Evolutionary conservation across 2,797 vertebrate species (phyloP).

Genomic region (Falco cherrug): DNA sequence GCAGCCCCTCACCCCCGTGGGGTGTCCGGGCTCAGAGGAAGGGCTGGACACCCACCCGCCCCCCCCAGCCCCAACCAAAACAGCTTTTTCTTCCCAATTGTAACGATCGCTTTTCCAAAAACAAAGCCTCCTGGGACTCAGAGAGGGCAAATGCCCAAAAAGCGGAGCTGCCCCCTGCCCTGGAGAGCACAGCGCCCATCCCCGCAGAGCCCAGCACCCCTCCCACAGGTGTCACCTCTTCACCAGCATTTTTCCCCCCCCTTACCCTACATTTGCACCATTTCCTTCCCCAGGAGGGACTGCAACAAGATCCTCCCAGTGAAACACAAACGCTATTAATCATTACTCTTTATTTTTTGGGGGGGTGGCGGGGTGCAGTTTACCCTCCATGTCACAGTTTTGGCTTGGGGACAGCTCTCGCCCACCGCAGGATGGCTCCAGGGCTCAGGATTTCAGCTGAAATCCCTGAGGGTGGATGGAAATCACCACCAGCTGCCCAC

Average conservation of each 20-base stretch:
- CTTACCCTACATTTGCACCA: background rate
- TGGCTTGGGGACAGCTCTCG: background rate
- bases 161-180: background rate
- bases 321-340: background rate
- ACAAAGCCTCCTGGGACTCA: accelerated
- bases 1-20: accelerated
- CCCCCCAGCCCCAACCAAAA: accelerated
- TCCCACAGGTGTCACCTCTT: background rate
- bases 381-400: background rate
- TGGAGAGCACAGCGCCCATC: background rate
- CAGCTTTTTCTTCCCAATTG: background rate
- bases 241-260: accelerated
- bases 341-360: accelerated
- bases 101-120: background rate
- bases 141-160: background rate
- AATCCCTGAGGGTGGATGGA: background rate
- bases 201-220: background rate
- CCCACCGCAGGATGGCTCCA: background rate
- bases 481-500: background rate
- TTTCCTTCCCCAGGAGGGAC: background rate
- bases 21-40: accelerated
- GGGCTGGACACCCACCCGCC: background rate
- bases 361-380: background rate
- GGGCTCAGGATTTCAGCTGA: background rate
- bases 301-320: accelerated